Percentiles rank a stretch among this genome's conserved stretches.
phyloP scores from a whole-genome alignment of 2,797 vertebrate species.

The Gadopsis bispinosus region DNA sequence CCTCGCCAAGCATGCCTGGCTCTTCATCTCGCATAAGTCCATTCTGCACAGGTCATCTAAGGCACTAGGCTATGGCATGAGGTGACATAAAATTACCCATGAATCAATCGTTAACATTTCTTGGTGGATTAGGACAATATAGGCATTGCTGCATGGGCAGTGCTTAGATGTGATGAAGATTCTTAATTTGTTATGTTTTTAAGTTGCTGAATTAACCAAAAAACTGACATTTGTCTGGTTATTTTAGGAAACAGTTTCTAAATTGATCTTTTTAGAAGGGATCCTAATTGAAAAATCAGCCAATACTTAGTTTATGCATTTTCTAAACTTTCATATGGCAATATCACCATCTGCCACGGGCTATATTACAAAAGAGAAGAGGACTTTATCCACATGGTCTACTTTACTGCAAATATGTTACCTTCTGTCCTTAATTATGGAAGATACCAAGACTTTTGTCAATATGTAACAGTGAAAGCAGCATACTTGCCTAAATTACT shows the following conservation, averaged over 20 bases:
- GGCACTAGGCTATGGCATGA: not conserved
- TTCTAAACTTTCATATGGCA: not conserved
- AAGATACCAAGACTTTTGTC: not conserved
- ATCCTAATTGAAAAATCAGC: not conserved
- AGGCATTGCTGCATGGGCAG: no score
- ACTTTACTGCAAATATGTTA: not conserved
- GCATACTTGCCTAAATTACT: not conserved
- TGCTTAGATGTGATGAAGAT: not conserved
- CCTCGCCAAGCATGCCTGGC: slow-evolving; percentile 32
- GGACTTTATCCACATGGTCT: not conserved
- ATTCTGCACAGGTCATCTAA: slow-evolving; percentile 41
- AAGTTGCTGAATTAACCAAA: not conserved
- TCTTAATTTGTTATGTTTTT: no score
- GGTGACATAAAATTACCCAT: not conserved
- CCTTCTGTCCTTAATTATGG: not conserved
- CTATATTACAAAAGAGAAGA: not conserved
- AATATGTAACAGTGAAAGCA: not conserved
- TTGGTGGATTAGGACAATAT: not conserved
- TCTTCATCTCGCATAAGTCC: slow-evolving; percentile 33
- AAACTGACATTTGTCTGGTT: not conserved
- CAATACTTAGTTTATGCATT: not conserved
- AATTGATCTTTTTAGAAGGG: not conserved
- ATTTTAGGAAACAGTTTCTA: not conserved
- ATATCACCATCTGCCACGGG: not conserved
- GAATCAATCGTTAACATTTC: not conserved